phyloP scores from a whole-genome alignment of 2,113 vertebrate species.

The Sitta europaea region DNA sequence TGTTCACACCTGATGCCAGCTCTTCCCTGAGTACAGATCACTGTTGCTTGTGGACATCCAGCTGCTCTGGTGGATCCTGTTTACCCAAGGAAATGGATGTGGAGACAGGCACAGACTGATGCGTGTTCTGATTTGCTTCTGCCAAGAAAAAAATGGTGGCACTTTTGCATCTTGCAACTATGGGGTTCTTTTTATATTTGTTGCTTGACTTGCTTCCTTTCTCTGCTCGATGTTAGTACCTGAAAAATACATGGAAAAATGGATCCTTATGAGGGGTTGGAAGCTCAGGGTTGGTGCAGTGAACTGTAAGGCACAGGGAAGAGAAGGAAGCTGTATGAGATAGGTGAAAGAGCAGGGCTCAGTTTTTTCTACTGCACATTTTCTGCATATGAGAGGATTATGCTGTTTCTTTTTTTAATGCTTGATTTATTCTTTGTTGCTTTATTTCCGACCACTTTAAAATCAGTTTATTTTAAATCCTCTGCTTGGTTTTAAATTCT shows the following conservation, averaged over 20 bases:
- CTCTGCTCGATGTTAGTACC: not conserved
- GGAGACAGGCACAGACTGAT: not conserved
- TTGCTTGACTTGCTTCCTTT: not conserved
- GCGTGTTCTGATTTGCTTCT: not conserved
- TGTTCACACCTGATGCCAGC: not conserved
- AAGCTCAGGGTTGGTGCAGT: not conserved
- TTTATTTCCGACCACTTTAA: not conserved
- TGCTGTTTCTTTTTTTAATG: not conserved
- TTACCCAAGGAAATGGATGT: not conserved
- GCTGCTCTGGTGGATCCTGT: not conserved
- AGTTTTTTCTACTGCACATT: not conserved
- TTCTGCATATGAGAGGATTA: not conserved
- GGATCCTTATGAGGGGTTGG: not conserved
- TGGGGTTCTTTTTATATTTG: not conserved
- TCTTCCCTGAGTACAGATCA: not conserved
- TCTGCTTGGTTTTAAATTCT: not conserved
- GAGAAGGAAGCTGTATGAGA: not conserved
- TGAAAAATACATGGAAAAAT: not conserved
- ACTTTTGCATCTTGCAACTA: not conserved
- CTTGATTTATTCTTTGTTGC: slow-evolving; percentile 40
- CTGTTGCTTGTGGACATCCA: not conserved
- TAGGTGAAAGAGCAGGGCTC: not conserved
- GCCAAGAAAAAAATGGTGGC: not conserved
- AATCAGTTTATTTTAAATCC: slow-evolving; percentile 3
- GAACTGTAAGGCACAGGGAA: not conserved